Evolutionary conservation across 1,140 invertebrate species (phyloP), one percentile per base, ranked within the genome.

Genomic region (Platorchestia sp.): DNA sequence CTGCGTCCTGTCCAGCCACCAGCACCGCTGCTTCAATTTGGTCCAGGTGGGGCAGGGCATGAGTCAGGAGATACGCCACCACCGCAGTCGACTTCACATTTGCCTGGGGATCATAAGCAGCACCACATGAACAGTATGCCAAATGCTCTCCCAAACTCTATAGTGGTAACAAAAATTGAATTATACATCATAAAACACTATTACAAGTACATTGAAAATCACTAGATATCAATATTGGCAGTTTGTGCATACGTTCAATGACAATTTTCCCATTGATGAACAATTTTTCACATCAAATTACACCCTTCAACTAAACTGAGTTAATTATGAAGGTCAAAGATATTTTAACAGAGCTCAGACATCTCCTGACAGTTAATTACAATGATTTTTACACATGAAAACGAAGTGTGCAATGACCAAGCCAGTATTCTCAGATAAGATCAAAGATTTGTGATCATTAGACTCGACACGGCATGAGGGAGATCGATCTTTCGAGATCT

Each of bases 361-460:
- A 75, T 75, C 27, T 36, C 59, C 59, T 75, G 1, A 36, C 1
- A 75, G 36, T 27, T 27, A 10, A 22, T 22, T 36, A 22, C 59
- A 10, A 75, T 36, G 27, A 27, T 36, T 27, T 75, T 36, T 36
- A 75, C 36, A 36, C 1, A 1, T 27, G 59, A 36, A 75, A 10
- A 75, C 59, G 36, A 36, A 75, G 27, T 75, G 36, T 75, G 14
- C 14, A 3, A 3, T 75, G 59, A 75, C 3, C 1, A 75, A 75
- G 87, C 36, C 43, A 89, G 41, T 42, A 43, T 6, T 7, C 91
- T 93, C 91, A 93, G 91, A 93, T 93, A 93, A 93, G 91, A 93
- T 93, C 91, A 93, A 93, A 93, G 91, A 93, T 93, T 93, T 93
- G 91, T 93, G 91, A 93, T 93, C 91, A 93, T 45, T 44, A 45